Base-by-base conservation (phyloP, 2,797 vertebrate species). In the Tragelaphus eurycerus region DNA sequence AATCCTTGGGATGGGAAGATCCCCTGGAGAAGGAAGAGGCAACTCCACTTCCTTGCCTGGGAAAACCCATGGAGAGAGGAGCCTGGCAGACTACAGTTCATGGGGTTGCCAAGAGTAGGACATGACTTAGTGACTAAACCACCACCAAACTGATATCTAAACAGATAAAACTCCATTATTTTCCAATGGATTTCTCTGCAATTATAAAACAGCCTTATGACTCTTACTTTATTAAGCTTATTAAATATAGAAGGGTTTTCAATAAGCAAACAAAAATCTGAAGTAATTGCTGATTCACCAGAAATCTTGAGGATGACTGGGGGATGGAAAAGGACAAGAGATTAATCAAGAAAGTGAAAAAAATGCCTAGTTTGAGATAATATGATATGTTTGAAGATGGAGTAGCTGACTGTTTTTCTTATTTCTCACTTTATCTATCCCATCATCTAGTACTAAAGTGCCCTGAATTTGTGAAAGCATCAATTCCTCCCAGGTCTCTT, bases 361-460 rank as follows among this genome's bases (percentile, higher is more conserved):
- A 96, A 96, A 59, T 67, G 6, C 3, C 31, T 94, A 79, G 6
- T 76, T 67, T 82, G 67, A 54, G 60, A 86, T 90, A 93, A 89
- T 95, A 52, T n/a, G 38, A 92, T 90, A 74, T 62, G 94, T 96
- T 95, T 97, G 89, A 95, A 21, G 82, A 94, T 86, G 52, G 59
- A 93, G 29, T 12, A 54, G 29, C 71, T 19, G 25, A 93, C 25
- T 9, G 25, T 79, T 94, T 86, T 93, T 87, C 34, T 62, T 52
- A 85, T 43, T 84, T 95, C 86, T 88, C 43, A 46, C 48, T 81
- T 93, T 82, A 85, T 59, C 94, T 84, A 46, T 64, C 78, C 60
- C 94, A 90, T 96, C 96, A 90, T 83, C n/a, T 55, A 84, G 10
- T n/a, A 81, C 83, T 97, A 67, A 93, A 89, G 97, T 93, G 85